Conservation (phyloP, 1,140 invertebrate species). For the Geopemphigus sp. region DNA sequence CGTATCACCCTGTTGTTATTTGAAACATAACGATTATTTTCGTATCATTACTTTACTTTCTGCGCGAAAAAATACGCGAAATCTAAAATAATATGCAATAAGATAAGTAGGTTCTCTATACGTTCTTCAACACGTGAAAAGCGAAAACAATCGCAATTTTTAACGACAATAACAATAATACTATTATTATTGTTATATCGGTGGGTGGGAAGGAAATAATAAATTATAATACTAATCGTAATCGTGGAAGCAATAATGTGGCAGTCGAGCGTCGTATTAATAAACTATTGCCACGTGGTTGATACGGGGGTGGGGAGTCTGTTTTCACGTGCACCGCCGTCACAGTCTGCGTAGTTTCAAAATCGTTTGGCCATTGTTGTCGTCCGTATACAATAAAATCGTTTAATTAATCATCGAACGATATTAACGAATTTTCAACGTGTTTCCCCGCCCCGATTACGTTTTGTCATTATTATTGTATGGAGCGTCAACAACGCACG, state of each 20-base stretch:
- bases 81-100: too few species aligned
- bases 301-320: too few species aligned
- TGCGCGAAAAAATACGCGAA: too few species aligned
- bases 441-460: background rate
- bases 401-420: constrained; percentile 15
- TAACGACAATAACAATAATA: background rate
- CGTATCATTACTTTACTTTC: too few species aligned
- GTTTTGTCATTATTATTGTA: background rate
- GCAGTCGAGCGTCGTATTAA: background rate
- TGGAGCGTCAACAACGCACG: background rate
- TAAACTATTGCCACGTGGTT: background rate
- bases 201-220: background rate
- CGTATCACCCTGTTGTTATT: too few species aligned
- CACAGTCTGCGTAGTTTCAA: background rate
- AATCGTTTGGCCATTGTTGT: constrained; percentile 6
- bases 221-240: background rate
- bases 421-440: constrained; percentile 15
- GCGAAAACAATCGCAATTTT: constrained; percentile 16
- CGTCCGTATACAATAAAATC: background rate
- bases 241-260: background rate
- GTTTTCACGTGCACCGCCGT: background rate
- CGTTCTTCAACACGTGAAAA: background rate
- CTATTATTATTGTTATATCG: background rate
- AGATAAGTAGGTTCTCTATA: too few species aligned
- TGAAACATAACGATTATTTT: too few species aligned